A percentile compares a stretch with the other conserved stretches of the same genome.
phyloP scores from a whole-genome alignment of 2,888 invertebrate species.

The Plebejus anna region DNA sequence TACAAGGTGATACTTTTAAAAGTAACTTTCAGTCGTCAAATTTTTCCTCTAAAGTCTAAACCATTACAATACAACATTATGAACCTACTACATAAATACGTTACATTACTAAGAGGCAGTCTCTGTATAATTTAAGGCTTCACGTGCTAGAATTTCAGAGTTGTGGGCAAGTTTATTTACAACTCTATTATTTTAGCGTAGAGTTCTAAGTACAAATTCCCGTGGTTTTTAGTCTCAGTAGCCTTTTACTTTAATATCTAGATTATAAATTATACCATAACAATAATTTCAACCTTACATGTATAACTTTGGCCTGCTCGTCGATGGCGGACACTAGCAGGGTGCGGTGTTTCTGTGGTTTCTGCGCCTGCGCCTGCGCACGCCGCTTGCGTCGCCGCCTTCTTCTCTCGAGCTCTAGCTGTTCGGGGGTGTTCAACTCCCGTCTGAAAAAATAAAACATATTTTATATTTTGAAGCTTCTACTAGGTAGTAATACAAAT shows the following conservation, averaged over 20 bases:
- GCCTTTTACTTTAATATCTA: too few species aligned
- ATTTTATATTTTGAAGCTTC: not conserved
- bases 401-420: slow-evolving; percentile 65
- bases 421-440: slow-evolving; percentile 60
- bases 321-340: slow-evolving; percentile 74
- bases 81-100: too few species aligned
- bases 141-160: too few species aligned
- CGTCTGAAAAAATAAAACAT: slow-evolving; percentile 39
- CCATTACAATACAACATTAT: too few species aligned
- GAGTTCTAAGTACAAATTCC: too few species aligned
- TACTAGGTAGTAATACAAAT: not conserved
- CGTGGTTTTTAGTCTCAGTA: too few species aligned
- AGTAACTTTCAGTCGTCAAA: not conserved
- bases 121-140: not conserved
- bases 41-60: too few species aligned
- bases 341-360: slow-evolving; percentile 66
- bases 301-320: slow-evolving; percentile 75
- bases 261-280: not conserved
- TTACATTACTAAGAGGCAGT: too few species aligned
- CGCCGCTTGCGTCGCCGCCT: slow-evolving; percentile 56
- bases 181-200: too few species aligned
- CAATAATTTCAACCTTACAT: slow-evolving; percentile 51
- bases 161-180: too few species aligned
- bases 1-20: not conserved
- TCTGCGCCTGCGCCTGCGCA: slow-evolving; percentile 52